Percentiles rank a stretch among this genome's conserved stretches.
Conservation (phyloP, 2,888 invertebrate species). For the Andrena camellia region DNA sequence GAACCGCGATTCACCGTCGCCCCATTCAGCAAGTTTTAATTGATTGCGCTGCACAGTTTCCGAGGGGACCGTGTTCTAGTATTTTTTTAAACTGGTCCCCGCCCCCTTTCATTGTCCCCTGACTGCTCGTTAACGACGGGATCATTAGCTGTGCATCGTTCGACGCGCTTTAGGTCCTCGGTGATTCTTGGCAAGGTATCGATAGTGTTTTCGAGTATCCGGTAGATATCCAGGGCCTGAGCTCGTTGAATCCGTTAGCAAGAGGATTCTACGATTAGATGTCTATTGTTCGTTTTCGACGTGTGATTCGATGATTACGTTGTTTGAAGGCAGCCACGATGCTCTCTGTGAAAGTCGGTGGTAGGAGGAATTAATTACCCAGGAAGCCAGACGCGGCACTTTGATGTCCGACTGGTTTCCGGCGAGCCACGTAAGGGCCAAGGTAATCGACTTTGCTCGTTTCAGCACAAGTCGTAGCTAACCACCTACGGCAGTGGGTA, state of each 20-base stretch:
- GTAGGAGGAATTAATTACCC: slow-evolving; percentile 76
- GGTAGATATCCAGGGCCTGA: background rate
- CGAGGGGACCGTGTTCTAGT: slow-evolving; percentile 5
- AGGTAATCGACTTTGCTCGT: slow-evolving; percentile 81
- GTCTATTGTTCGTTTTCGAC: background rate
- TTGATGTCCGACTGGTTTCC: slow-evolving; percentile 83
- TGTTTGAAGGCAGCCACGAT: slow-evolving; percentile 39
- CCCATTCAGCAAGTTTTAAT: slow-evolving; percentile 19
- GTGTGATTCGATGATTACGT: slow-evolving; percentile 37
- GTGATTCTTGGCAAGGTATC: background rate
- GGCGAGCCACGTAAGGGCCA: slow-evolving; percentile 77
- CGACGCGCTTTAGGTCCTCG: background rate
- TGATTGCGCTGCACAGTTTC: slow-evolving; percentile 1
- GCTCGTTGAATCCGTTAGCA: background rate
- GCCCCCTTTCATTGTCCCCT: background rate
- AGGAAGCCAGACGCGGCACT: slow-evolving; percentile 81
- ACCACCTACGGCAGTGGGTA: slow-evolving; percentile 65
- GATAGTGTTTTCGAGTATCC: background rate
- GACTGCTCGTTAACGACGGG: background rate
- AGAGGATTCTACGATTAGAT: slow-evolving; percentile 1
- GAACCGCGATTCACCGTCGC: slow-evolving; percentile 5
- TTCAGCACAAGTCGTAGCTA: slow-evolving; percentile 62
- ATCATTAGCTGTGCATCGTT: background rate
- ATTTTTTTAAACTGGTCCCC: background rate
- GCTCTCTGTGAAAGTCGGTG: slow-evolving; percentile 57